Percentiles rank a stretch among this genome's conserved stretches.
Conservation (phyloP, 1,140 invertebrate genomes). For the Nasonia vitripennis region DNA sequence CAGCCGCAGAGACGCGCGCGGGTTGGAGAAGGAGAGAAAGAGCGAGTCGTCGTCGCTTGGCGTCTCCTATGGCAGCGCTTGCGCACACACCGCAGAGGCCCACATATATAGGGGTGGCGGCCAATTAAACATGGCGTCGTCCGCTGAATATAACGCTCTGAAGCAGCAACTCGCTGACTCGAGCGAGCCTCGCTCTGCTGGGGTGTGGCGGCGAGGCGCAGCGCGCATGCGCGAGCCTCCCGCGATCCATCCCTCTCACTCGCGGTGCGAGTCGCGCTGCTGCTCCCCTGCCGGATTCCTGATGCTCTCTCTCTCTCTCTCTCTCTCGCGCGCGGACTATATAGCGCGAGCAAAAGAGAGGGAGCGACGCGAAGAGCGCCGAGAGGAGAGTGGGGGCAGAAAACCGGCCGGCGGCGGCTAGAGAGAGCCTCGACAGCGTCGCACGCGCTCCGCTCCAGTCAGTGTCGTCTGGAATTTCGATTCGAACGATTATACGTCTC, state of each 20-base stretch:
- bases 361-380: conserved; percentile 12
- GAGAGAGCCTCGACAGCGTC: conserved; percentile 4
- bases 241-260: conserved; percentile 36
- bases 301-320: no score
- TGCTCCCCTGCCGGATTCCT: not conserved
- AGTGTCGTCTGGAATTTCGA: conserved; percentile 51
- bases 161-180: not conserved
- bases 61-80: conserved; percentile 35
- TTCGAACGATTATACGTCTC: not conserved
- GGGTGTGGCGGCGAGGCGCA: conserved; percentile 65
- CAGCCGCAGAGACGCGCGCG: no score
- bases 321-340: conserved; percentile 21
- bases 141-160: not conserved
- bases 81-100: conserved; percentile 45
- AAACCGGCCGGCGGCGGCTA: conserved; percentile 61
- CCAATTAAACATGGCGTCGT: conserved; percentile 68
- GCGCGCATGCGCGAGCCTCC: conserved; percentile 62
- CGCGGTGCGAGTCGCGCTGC: not conserved
- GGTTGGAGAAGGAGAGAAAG: not conserved
- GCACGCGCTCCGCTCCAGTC: conserved; percentile 20
- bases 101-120: conserved; percentile 60
- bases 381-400: conserved; percentile 33
- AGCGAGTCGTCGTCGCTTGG: not conserved
- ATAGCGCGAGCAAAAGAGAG: not conserved
- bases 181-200: conserved; percentile 47